phyloP scores from a whole-genome alignment of 1,140 invertebrate genomes.

The Belonocnema kinseyi region DNA sequence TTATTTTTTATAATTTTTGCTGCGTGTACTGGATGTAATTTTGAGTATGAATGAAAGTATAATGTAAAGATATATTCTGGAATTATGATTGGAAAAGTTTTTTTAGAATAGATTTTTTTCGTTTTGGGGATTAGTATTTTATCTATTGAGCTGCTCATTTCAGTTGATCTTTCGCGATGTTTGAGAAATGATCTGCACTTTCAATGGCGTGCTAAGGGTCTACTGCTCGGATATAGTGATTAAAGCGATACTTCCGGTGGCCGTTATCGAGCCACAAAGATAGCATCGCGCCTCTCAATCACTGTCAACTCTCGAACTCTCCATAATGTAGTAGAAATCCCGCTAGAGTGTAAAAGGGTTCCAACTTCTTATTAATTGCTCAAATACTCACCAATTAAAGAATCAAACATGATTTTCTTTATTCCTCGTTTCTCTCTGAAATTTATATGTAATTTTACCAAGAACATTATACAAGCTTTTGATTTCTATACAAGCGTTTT shows the following conservation, averaged over 20 bases:
- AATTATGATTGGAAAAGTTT: too few relatives aligned
- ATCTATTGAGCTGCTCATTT: background rate
- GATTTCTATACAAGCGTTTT: too few relatives aligned
- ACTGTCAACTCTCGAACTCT: constrained; percentile 59
- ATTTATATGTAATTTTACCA: background rate
- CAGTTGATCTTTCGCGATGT: constrained; percentile 15
- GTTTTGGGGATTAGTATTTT: too few relatives aligned
- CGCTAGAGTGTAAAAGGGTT: constrained; percentile 23
- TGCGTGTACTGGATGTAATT: too few relatives aligned
- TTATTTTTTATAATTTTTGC: too few relatives aligned
- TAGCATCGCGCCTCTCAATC: constrained; percentile 67
- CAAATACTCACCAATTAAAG: constrained; percentile 22
- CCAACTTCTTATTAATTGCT: constrained; percentile 33
- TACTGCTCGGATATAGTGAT: constrained; percentile 68
- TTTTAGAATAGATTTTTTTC: too few relatives aligned
- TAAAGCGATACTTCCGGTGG: constrained; percentile 70
- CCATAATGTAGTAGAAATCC: constrained; percentile 44
- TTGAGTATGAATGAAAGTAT: too few relatives aligned
- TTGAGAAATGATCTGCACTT: constrained; percentile 47
- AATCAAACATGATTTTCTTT: constrained; percentile 1
- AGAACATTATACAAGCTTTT: too few relatives aligned
- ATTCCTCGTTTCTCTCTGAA: background rate
- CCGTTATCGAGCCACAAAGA: constrained; percentile 63
- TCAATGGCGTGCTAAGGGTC: constrained; percentile 44
- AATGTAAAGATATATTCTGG: too few relatives aligned